These are phyloP conservation scores for Agrypnia vestita DNA, from an alignment of 1,140 invertebrate species.

Conservation along the genomic window DNA sequence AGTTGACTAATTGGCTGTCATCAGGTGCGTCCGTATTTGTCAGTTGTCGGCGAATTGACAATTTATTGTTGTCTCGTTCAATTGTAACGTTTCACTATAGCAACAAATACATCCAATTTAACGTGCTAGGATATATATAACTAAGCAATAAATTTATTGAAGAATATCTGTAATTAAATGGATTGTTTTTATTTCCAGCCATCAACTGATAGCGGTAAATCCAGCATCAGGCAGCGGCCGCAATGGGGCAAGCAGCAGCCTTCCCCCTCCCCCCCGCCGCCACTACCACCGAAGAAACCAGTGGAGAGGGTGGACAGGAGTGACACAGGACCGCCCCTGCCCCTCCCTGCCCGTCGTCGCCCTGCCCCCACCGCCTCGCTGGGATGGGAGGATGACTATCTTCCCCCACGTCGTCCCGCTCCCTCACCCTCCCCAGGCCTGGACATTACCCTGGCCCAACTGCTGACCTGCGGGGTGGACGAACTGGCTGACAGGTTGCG, in stretches of 20 bases:
- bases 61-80: too few species aligned
- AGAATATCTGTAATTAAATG: too few species aligned
- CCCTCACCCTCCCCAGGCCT: slow-evolving; percentile 64
- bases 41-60: neutral
- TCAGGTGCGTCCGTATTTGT: too few species aligned
- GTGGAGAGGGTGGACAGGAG: slow-evolving; percentile 62
- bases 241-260: slow-evolving; percentile 71
- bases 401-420: slow-evolving; percentile 71
- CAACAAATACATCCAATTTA: too few species aligned
- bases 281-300: slow-evolving; percentile 88
- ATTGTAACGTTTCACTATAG: too few species aligned
- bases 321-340: slow-evolving; percentile 75
- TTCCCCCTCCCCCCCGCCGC: slow-evolving; percentile 80
- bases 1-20: too few species aligned
- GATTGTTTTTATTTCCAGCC: slow-evolving; percentile 44
- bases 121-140: too few species aligned
- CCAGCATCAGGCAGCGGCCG: slow-evolving; percentile 66
- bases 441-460: slow-evolving; percentile 86
- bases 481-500: slow-evolving; percentile 84
- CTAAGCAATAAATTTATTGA: too few species aligned
- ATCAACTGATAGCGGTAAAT: slow-evolving; percentile 54
- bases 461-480: slow-evolving; percentile 85
- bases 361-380: slow-evolving; percentile 67
- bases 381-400: slow-evolving; percentile 78
- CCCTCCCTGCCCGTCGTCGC: slow-evolving; percentile 76